Evolutionary conservation across 2,888 invertebrate genomes (phyloP), one percentile per base, ranked within the genome.

Genomic region (Tryphoninae sp.): DNA sequence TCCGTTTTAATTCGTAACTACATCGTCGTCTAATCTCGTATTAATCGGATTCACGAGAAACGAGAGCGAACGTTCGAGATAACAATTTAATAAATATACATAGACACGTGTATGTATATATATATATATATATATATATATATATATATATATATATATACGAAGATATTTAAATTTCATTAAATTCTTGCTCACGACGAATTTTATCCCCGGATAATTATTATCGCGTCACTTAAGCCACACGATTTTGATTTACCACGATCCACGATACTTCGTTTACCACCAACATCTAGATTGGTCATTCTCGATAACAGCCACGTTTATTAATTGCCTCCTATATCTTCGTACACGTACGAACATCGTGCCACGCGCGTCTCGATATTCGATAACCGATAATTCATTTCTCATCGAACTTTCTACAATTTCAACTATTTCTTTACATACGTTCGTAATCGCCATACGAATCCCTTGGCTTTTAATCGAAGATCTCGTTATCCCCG

Each of bases 381-480:
- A 74, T 8, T n/a, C 85, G 84, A 83, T 83, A 80, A 81, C 84
- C 82, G 86, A 86, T 85, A 33, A 86, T 81, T 19, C 11, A 40
- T 64, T 49, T 49, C 22, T 23, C 42, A 22, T 49, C 26, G 13
- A 51, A 11, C 16, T 16, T n/a, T n/a, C 51, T 2, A n/a, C 13
- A 13, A 16, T 51, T 51, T 6, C 13, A 9, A 51, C n/a, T 2
- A 51, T 51, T 51, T 51, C 51, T 33, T 33, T 33, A 33, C 33
- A 33, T 7, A 16, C 33, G 51, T 9, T 13, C 51, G 51, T 13
- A 33, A 51, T 13, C n/a, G n/a, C n/a, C 51, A 51, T 19, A 16
- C 16, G 13, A 16, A 0, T 51, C 2, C 3, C 6, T 33, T 6
- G 4, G 6, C 4, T 33, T 33, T 33, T 33, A 4, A 33, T 33